Percentiles rank a stretch among this genome's conserved stretches.
Evolutionary conservation across 2,113 vertebrate genomes (phyloP).

Genomic region (Hippocampus comes): DNA sequence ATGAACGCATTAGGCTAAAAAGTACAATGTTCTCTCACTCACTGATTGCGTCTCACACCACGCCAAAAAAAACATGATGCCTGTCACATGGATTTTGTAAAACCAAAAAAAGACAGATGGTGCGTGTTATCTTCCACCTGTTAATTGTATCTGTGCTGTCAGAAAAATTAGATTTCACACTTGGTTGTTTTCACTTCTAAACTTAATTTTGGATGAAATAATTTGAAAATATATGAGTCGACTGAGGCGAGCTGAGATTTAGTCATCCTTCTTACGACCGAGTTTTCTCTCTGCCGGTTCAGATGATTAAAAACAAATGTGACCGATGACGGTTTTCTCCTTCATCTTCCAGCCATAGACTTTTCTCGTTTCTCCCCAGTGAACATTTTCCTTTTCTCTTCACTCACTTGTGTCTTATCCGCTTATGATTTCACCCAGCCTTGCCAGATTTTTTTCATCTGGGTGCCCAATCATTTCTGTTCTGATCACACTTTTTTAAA

Average conservation of each 20-base stretch:
- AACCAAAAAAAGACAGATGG: slow-evolving; percentile 28
- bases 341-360: slow-evolving; percentile 1
- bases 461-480: neutral
- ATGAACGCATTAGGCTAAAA: neutral
- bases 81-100: neutral
- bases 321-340: neutral
- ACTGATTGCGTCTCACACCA: neutral
- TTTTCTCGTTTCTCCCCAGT: neutral
- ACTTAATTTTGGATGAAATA: slow-evolving; percentile 19
- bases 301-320: slow-evolving; percentile 29
- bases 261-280: neutral
- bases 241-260: slow-evolving; percentile 5
- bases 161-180: slow-evolving; percentile 33
- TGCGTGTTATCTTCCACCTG: slow-evolving; percentile 24
- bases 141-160: slow-evolving; percentile 19
- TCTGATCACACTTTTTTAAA: neutral
- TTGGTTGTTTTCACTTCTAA: slow-evolving; percentile 18
- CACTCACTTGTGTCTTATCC: neutral
- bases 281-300: slow-evolving; percentile 20
- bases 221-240: slow-evolving; percentile 12
- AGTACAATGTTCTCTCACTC: neutral
- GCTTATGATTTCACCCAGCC: neutral
- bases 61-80: neutral
- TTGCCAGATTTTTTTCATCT: neutral
- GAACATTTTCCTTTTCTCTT: neutral